Conservation (phyloP, 2,888 invertebrate species). For the Sipha maydis region DNA sequence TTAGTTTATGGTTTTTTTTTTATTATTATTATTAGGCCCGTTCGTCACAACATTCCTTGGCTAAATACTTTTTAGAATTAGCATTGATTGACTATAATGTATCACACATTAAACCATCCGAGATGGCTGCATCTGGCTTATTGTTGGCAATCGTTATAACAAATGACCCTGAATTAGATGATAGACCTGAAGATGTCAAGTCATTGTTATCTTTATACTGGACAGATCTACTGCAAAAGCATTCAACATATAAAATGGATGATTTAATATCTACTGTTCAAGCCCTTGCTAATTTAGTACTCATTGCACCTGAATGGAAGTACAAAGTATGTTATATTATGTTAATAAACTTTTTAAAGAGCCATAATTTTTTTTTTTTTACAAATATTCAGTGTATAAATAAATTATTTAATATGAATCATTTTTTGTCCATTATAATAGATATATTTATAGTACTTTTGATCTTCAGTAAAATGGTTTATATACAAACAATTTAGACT, state of each 20-base stretch:
- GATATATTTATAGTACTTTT: too few species aligned
- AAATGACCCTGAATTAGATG: constrained; percentile 66
- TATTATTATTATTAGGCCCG: constrained; percentile 71
- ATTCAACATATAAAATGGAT: constrained; percentile 78
- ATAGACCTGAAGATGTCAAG: constrained; percentile 67
- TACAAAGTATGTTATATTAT: constrained; percentile 70
- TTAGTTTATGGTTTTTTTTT: not conserved
- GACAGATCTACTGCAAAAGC: constrained; percentile 80
- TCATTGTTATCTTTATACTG: constrained; percentile 70
- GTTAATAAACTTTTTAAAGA: too few species aligned
- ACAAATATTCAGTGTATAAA: too few species aligned
- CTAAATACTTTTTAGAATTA: constrained; percentile 92
- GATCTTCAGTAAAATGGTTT: too few species aligned
- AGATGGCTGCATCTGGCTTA: constrained; percentile 83
- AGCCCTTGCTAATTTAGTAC: constrained; percentile 77
- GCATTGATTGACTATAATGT: constrained; percentile 83
- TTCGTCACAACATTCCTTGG: constrained; percentile 78
- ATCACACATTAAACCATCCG: constrained; percentile 82
- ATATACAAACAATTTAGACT: not conserved
- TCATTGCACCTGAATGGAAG: constrained; percentile 77
- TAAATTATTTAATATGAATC: too few species aligned
- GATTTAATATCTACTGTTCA: constrained; percentile 77
- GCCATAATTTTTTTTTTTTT: too few species aligned
- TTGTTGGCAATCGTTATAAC: constrained; percentile 72
- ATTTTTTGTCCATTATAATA: too few species aligned